Conservation (phyloP, 2,797 vertebrate species). For the Cetoscarus ocellatus region DNA sequence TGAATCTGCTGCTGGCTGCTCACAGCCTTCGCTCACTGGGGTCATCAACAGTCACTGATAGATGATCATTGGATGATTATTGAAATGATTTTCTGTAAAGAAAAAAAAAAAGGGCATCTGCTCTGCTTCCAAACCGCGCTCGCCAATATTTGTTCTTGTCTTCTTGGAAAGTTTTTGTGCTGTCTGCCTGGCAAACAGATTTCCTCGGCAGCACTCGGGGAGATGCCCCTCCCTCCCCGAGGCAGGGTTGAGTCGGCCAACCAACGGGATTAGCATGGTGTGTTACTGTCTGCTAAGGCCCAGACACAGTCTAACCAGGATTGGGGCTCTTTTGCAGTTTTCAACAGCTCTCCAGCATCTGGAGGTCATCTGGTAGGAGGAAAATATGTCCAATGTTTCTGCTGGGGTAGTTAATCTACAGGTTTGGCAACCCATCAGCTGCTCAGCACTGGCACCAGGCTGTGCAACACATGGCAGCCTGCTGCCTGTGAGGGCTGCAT, state of each 20-base stretch:
- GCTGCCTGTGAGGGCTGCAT: slow-evolving; percentile 66
- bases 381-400: slow-evolving; percentile 61
- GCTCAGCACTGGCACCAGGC: slow-evolving; percentile 63
- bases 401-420: slow-evolving; percentile 72
- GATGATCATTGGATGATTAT: slow-evolving; percentile 49
- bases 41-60: slow-evolving; percentile 53
- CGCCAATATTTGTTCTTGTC: slow-evolving; percentile 70
- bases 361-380: slow-evolving; percentile 65
- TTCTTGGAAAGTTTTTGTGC: slow-evolving; percentile 67
- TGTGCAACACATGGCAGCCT: slow-evolving; percentile 66
- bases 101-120: slow-evolving; percentile 64
- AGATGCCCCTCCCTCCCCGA: slow-evolving; percentile 58
- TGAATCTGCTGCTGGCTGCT: slow-evolving; percentile 46
- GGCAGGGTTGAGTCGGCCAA: slow-evolving; percentile 72
- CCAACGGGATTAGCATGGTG: slow-evolving; percentile 79
- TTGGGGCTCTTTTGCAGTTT: slow-evolving; percentile 57
- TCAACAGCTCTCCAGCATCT: slow-evolving; percentile 67
- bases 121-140: slow-evolving; percentile 56
- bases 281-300: slow-evolving; percentile 75
- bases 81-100: slow-evolving; percentile 40
- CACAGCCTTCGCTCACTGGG: slow-evolving; percentile 41
- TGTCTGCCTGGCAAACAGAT: slow-evolving; percentile 64
- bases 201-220: slow-evolving; percentile 66
- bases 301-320: slow-evolving; percentile 65
- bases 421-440: slow-evolving; percentile 70